These are phyloP conservation scores for Hymenopus coronatus DNA, from an alignment of 2,888 invertebrate genomes.

Conservation along the genomic window DNA sequence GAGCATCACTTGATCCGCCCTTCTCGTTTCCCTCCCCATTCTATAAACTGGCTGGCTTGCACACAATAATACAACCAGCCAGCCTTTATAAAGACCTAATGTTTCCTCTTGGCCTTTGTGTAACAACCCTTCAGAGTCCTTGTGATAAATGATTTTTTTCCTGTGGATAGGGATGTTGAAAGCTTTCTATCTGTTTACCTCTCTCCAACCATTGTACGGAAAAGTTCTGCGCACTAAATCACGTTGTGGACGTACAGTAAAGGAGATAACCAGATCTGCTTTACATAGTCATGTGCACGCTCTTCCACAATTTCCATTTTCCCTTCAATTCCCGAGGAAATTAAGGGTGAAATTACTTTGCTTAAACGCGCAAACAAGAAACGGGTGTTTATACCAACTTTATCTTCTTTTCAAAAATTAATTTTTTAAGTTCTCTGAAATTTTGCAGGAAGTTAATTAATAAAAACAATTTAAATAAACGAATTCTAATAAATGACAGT, in stretches of 20 bases:
- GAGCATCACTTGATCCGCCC: not conserved
- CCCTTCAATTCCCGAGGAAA: not conserved
- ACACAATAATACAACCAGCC: not conserved
- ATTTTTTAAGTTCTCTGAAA: too few relatives aligned
- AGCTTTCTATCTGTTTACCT: not conserved
- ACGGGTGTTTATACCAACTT: too few relatives aligned
- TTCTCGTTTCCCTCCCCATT: not conserved
- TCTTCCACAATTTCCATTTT: not conserved
- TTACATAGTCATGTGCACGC: not conserved
- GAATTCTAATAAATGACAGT: too few relatives aligned
- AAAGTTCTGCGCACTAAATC: not conserved
- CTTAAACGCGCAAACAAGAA: not conserved
- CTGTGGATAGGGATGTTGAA: not conserved
- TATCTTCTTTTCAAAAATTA: too few relatives aligned
- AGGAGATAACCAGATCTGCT: not conserved
- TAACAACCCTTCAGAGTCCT: not conserved
- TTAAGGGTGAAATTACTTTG: not conserved
- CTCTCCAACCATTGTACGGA: not conserved
- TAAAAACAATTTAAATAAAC: too few relatives aligned
- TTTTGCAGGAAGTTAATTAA: too few relatives aligned
- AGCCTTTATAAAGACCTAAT: slow-evolving; percentile 10
- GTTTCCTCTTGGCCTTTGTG: slow-evolving; percentile 17
- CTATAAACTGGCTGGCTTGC: not conserved
- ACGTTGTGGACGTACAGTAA: not conserved
- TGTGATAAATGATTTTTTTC: slow-evolving; percentile 18